Evolutionary conservation across 2,113 vertebrate species (phyloP), one percentile per base, ranked within the genome.

Genomic region (Callorhinus ursinus): DNA sequence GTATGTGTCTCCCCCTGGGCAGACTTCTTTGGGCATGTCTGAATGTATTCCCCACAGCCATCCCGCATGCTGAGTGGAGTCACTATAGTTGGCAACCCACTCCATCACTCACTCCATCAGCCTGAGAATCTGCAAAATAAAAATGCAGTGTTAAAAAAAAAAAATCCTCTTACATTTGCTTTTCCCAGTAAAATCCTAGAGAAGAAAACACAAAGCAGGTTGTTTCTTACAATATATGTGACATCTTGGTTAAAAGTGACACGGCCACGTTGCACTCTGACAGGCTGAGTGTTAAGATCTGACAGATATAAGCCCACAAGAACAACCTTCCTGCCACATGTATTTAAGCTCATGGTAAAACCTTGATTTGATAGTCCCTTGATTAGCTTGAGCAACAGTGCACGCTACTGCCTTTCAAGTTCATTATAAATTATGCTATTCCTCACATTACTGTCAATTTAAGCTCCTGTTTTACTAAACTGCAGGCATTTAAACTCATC

Each of bases 111-210:
- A 95, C 63, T 98, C 97, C 85, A 95, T 39, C 28, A 97, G 74
- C 33, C 57, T 89, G 31, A 0, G 95, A 92, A 98, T 74, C 99
- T 99, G 98, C 88, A 97, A 98, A 98, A 91, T 28, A 24, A 98
- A 98, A 98, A 96, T 2, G 0, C 49, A 97, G 95, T 69, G 85
- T 98, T 96, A 98, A 91, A 98, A 80, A 65, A n/a, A 97, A 77
- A 93, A 26, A 42, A 33, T 90, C 61, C 61, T 59, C 89, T 88
- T 46, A 96, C 86, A 46, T 97, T 95, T 95, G 57, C 72, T 89
- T 92, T 92, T 98, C 93, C 71, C 89, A 88, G 88, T 69, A 97
- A 96, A 96, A 96, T 97, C 72, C 67, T 74, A 87, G 69, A 81
- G 96, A 96, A 92, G 82, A 72, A 98, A 96, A 86, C 28, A 63